Base-by-base conservation (phyloP, 1,140 invertebrate genomes). In the Nebria ingens region DNA sequence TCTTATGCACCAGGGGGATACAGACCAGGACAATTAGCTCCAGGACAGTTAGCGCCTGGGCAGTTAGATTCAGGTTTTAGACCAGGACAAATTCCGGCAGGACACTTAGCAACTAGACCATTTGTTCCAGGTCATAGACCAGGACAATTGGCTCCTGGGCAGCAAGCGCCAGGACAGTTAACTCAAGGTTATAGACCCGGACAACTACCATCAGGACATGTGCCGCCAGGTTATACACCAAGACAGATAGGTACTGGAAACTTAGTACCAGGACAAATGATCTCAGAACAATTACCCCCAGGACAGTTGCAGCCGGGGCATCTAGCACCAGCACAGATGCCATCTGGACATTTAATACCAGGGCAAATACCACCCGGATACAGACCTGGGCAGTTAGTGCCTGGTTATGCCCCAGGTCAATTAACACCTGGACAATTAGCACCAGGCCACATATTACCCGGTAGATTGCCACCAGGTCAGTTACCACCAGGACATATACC, bases 151-250 rank as follows among this genome's bases (percentile, higher is more conserved):
- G 45, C 20, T 17, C 20, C 51, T 20, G 56, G 45, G 19, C 55
- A 38, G 53, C 57, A 51, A 58, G 40, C 19, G 20, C 53, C 56
- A 22, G 58, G 62, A 19, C 49, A 42, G 25, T 53, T 53, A 29
- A 15, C 23, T 21, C 15, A n/a, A 50, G 53, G 29, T 21, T 56
- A 40, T 19, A n/a, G 6, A 11, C 51, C 59, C 29, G 54, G 55
- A 20, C 40, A 38, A 6, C n/a, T 19, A 22, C 63, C 52, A 55
- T 63, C 61, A 45, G 38, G 51, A 38, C 38, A 29, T 53, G 42
- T 51, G 12, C 2, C 19, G 17, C 51, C 52, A 51, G 56, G 51
- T 40, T 49, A 21, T 6, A 38, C 0, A 23, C 34, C 40, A 42
- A n/a, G n/a, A n/a, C n/a, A n/a, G n/a, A n/a, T n/a, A n/a, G n/a